Percentiles rank a stretch among this genome's conserved stretches.
Evolutionary conservation across 2,113 vertebrate genomes (phyloP).

Genomic region (Phaethon lepturus): DNA sequence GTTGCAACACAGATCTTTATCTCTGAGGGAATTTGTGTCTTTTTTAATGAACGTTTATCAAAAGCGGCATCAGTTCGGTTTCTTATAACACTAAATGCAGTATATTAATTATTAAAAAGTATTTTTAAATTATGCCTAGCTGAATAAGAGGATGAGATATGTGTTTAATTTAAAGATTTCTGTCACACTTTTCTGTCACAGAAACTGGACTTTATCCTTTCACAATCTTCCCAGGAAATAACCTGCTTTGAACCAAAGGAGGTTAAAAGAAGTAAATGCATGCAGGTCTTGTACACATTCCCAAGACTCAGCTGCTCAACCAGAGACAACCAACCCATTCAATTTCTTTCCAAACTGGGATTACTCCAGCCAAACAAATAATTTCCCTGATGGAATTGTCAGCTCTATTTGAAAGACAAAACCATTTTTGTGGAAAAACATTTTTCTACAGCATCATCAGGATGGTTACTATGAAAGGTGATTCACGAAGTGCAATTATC

Average conservation of each 20-base stretch:
- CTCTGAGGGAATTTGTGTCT: neutral
- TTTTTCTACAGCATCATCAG: neutral
- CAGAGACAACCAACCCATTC: neutral
- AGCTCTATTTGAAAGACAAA: neutral
- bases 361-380: neutral
- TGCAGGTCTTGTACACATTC: neutral
- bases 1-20: neutral
- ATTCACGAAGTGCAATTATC: neutral
- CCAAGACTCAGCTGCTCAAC: neutral
- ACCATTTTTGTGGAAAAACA: neutral
- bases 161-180: neutral
- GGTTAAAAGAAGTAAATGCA: neutral
- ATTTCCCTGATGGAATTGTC: neutral
- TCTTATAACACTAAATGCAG: neutral
- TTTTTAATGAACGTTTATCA: neutral
- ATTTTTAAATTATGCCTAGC: neutral
- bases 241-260: neutral
- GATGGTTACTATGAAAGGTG: neutral
- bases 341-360: neutral
- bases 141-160: neutral
- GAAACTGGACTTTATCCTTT: neutral
- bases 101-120: neutral
- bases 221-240: neutral
- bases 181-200: neutral
- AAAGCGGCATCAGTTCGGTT: neutral